Conservation (phyloP, 2,113 vertebrate species). For the Oncorhynchus mykiss region DNA sequence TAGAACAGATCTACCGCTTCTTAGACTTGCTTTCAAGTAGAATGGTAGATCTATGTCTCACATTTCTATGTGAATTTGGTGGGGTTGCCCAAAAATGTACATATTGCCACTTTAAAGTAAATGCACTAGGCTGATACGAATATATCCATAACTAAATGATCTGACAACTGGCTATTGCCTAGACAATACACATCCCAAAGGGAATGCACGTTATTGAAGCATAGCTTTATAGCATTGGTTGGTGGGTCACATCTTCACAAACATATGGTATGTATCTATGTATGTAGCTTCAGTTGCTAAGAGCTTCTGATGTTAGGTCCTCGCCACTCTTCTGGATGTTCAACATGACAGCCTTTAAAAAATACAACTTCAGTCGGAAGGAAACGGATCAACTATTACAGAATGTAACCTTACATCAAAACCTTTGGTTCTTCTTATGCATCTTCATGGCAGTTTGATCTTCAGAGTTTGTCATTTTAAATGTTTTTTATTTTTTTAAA, state of each 20-base stretch:
- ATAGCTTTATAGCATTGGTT: not conserved
- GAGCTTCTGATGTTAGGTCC: not conserved
- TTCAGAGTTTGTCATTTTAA: slow-evolving; percentile 22
- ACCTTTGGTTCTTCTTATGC: slow-evolving; percentile 49
- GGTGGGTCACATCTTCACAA: not conserved
- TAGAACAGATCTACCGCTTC: too few relatives aligned
- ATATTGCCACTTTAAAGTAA: not conserved
- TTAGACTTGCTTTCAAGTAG: too few relatives aligned
- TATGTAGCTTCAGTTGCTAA: not conserved
- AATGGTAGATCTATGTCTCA: too few relatives aligned
- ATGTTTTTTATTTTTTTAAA: slow-evolving; percentile 23
- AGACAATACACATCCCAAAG: not conserved
- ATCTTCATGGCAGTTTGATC: slow-evolving; percentile 48
- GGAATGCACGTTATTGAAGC: not conserved
- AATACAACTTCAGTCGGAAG: not conserved
- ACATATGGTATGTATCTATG: not conserved
- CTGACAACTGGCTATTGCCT: not conserved
- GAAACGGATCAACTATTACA: slow-evolving; percentile 14
- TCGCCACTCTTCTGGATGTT: slow-evolving; percentile 1
- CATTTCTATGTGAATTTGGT: too few relatives aligned
- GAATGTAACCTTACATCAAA: slow-evolving; percentile 36
- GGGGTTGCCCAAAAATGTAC: too few relatives aligned
- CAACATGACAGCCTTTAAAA: slow-evolving; percentile 10
- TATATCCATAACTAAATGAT: not conserved
- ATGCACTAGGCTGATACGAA: not conserved